A percentile compares a stretch with the other conserved stretches of the same genome.
Conservation (phyloP, 2,888 invertebrate genomes). For the Cybosia mesomella region DNA sequence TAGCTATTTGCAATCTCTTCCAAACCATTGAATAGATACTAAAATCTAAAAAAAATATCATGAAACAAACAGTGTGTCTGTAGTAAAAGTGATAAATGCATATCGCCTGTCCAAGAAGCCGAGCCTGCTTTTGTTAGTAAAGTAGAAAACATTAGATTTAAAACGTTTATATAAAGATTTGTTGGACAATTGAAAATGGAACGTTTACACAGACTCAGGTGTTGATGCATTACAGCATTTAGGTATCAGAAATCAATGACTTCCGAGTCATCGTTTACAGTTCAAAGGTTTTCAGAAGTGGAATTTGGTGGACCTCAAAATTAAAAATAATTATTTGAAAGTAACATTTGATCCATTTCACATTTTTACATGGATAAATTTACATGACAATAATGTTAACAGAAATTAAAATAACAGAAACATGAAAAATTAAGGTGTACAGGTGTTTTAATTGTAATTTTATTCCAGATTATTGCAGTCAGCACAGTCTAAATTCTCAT, state of each 20-base stretch:
- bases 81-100: conserved; percentile 71
- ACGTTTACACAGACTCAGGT: conserved; percentile 30
- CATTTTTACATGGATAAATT: not conserved
- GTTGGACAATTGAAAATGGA: conserved; percentile 51
- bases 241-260: conserved; percentile 17
- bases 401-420: not conserved
- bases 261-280: conserved; percentile 1
- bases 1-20: too few relatives aligned
- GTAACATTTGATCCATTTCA: too few relatives aligned
- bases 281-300: not conserved
- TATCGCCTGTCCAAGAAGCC: conserved; percentile 69
- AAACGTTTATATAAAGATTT: conserved; percentile 61
- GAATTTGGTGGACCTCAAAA: not conserved
- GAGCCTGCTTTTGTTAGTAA: conserved; percentile 66
- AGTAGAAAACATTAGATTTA: conserved; percentile 67
- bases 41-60: not conserved
- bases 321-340: not conserved
- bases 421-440: not conserved
- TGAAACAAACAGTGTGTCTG: conserved; percentile 42
- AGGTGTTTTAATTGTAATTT: not conserved
- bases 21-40: too few relatives aligned
- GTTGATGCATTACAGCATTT: conserved; percentile 24
- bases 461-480: not conserved
- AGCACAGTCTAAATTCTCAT: not conserved
- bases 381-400: not conserved